These are phyloP conservation scores for Sebastiscus albofasciatus DNA, from an alignment of 2,797 vertebrate genomes.

Conservation along the genomic window DNA sequence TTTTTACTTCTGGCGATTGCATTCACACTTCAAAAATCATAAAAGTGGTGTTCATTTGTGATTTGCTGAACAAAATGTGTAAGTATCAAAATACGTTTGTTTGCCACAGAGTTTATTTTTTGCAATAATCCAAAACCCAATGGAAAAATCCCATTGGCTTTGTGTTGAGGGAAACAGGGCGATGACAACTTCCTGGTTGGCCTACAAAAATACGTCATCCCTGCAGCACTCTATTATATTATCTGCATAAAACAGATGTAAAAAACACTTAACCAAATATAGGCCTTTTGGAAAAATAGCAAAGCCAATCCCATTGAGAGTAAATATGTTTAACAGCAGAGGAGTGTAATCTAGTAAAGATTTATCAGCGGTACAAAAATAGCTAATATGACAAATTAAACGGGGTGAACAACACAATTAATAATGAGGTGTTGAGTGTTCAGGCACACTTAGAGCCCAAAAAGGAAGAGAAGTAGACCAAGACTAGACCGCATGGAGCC, in stretches of 20 bases:
- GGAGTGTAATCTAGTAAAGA: background rate
- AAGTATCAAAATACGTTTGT: too few relatives aligned
- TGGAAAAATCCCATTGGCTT: too few relatives aligned
- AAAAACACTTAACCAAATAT: background rate
- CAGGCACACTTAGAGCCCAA: slow-evolving; percentile 20
- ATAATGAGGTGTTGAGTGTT: slow-evolving; percentile 15
- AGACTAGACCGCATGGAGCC: slow-evolving; percentile 34
- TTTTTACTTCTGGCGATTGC: too few relatives aligned
- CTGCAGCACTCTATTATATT: too few relatives aligned
- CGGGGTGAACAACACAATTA: background rate
- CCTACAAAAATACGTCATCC: too few relatives aligned
- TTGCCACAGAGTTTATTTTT: too few relatives aligned
- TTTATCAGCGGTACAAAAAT: slow-evolving; percentile 4
- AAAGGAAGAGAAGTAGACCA: slow-evolving; percentile 37
- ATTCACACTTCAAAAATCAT: too few relatives aligned
- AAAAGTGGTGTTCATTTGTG: too few relatives aligned
- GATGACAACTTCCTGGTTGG: too few relatives aligned
- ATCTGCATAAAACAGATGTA: background rate
- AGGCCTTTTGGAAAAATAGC: background rate
- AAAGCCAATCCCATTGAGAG: background rate
- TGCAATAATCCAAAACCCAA: too few relatives aligned
- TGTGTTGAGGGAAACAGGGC: too few relatives aligned
- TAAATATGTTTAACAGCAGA: background rate
- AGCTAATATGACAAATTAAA: slow-evolving; percentile 9
- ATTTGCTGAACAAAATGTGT: too few relatives aligned